Evolutionary conservation across 2,113 vertebrate genomes (phyloP).

Genomic region (Felis chaus): DNA sequence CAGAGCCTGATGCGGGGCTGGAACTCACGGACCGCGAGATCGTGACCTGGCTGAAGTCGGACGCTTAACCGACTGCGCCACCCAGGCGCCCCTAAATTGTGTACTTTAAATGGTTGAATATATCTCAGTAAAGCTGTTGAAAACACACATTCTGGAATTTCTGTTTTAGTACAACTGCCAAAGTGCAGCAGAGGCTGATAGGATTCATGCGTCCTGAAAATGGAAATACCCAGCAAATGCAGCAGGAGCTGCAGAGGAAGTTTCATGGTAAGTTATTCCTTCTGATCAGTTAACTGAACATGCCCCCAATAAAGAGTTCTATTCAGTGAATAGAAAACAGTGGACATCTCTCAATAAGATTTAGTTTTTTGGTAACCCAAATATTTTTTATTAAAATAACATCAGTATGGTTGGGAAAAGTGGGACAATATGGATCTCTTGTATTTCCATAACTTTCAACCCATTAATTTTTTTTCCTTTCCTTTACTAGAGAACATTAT

Average conservation of each 20-base stretch:
- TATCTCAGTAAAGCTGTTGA: not conserved
- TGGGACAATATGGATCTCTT: not conserved
- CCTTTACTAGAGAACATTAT: not conserved
- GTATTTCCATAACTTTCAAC: not conserved
- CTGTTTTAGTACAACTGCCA: slow-evolving; percentile 91
- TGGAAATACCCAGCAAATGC: slow-evolving; percentile 94
- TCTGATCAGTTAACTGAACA: not conserved
- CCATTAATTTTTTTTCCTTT: not conserved
- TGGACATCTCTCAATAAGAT: not conserved
- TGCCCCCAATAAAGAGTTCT: not conserved
- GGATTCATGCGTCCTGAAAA: slow-evolving; percentile 95
- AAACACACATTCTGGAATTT: not conserved
- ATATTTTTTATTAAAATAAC: slow-evolving; percentile 25
- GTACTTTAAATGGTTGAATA: not conserved
- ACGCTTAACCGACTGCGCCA: too few relatives aligned
- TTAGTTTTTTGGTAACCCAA: not conserved
- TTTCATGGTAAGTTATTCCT: slow-evolving; percentile 89
- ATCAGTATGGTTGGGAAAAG: not conserved
- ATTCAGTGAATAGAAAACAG: not conserved
- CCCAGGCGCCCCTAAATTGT: too few relatives aligned
- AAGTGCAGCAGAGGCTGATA: slow-evolving; percentile 93
- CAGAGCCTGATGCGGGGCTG: too few relatives aligned
- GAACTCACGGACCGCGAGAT: too few relatives aligned
- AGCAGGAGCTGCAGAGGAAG: slow-evolving; percentile 97
- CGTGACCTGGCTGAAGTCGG: too few relatives aligned